Evolutionary conservation across 1,140 invertebrate genomes (phyloP).

Genomic region (Megathymus violae): DNA sequence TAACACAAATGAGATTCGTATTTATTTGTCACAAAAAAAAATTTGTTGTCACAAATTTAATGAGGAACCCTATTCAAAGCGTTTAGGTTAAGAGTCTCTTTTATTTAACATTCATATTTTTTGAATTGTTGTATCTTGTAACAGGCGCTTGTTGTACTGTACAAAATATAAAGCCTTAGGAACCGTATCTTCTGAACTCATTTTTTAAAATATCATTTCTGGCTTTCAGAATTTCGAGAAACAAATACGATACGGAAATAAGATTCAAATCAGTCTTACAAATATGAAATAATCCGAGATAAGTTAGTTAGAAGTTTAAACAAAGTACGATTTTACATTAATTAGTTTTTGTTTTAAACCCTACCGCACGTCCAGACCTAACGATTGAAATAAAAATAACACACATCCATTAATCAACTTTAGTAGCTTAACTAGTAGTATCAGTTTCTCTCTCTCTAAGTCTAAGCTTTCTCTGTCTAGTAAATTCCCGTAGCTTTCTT

Average conservation of each 20-base stretch:
- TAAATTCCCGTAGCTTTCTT: no score
- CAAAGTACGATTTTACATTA: no score
- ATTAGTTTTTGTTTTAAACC: no score
- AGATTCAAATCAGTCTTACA: background rate
- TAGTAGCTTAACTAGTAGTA: no score
- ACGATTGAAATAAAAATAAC: no score
- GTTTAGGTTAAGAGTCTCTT: background rate
- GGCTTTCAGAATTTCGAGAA: background rate
- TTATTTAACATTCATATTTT: background rate
- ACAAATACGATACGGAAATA: background rate
- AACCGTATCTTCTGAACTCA: background rate
- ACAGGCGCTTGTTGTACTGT: background rate
- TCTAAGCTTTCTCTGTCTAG: no score
- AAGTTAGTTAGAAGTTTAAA: no score
- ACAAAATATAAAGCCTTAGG: background rate
- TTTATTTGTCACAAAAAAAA: no score
- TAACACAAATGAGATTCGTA: background rate
- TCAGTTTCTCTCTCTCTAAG: no score
- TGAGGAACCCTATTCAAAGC: background rate
- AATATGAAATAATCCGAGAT: no score
- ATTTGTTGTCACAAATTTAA: constrained; percentile 1
- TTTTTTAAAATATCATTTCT: background rate
- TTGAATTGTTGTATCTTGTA: background rate
- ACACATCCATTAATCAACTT: no score
- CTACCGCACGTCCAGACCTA: no score